A percentile compares a stretch with the other conserved stretches of the same genome.
These are phyloP conservation scores for Chymomyza procnemis DNA, from an alignment of 2,888 invertebrate genomes.

Conservation along the genomic window DNA sequence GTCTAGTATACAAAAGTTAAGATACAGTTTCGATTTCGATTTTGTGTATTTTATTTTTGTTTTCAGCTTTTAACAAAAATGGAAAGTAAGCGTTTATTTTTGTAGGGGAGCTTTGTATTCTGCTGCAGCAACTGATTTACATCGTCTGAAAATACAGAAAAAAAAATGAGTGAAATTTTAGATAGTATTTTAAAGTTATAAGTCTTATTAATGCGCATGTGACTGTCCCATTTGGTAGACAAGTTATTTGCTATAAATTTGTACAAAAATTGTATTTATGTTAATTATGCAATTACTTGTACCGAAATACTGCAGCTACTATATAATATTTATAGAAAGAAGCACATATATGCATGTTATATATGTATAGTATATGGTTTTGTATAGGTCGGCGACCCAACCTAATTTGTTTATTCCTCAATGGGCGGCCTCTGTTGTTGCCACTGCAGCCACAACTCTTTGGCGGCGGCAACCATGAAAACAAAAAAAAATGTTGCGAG, in stretches of 20 bases:
- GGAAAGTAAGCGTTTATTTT: slow-evolving; percentile 38
- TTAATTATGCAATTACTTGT: slow-evolving; percentile 58
- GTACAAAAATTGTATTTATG: slow-evolving; percentile 40
- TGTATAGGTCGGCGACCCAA: slow-evolving; percentile 51
- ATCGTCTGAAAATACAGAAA: slow-evolving; percentile 36
- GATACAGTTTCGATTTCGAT: slow-evolving; percentile 44
- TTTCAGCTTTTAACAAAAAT: neutral
- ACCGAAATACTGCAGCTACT: neutral
- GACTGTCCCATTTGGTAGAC: neutral
- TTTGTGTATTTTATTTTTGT: slow-evolving; percentile 20
- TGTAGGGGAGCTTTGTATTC: slow-evolving; percentile 19
- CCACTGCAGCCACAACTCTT: neutral
- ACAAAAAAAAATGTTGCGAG: slow-evolving; percentile 13
- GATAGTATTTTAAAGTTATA: neutral
- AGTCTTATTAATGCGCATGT: neutral
- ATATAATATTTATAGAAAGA: too few species aligned
- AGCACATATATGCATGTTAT: neutral
- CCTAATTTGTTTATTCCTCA: slow-evolving; percentile 43
- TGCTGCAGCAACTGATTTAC: slow-evolving; percentile 41
- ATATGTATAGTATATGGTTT: slow-evolving; percentile 7
- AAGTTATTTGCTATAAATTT: neutral
- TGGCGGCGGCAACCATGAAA: slow-evolving; percentile 9
- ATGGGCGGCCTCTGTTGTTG: slow-evolving; percentile 10
- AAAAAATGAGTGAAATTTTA: neutral
- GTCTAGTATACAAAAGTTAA: slow-evolving; percentile 22